These are phyloP conservation scores for Mycteria americana DNA, from an alignment of 2,797 vertebrate species.

Conservation along the genomic window DNA sequence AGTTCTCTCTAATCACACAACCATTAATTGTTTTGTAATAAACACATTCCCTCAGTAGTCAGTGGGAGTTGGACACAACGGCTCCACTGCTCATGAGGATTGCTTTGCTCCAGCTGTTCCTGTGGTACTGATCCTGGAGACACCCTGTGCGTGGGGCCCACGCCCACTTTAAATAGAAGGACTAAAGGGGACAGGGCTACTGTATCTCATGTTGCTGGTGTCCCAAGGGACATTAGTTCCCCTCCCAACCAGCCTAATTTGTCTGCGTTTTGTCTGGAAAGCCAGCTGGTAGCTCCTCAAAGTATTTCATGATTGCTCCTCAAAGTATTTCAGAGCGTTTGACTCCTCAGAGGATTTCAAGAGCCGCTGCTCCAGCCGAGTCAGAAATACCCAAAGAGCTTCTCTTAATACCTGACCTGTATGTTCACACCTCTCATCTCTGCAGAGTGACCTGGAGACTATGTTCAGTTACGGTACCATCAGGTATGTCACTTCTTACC, in stretches of 20 bases:
- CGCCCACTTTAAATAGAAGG: neutral
- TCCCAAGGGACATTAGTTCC: neutral
- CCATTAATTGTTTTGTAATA: neutral
- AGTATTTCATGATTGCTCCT: neutral
- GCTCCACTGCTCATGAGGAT: neutral
- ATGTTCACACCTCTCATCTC: neutral
- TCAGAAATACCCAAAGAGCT: neutral
- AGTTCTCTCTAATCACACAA: neutral
- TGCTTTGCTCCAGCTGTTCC: slow-evolving; percentile 18
- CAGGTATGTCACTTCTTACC: neutral
- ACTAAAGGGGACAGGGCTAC: neutral
- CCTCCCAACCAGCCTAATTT: neutral
- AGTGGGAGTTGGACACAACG: neutral
- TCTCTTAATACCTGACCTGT: neutral
- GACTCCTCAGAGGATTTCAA: neutral
- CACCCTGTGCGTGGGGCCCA: neutral
- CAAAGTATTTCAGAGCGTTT: neutral
- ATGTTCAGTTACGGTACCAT: neutral
- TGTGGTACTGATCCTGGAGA: neutral
- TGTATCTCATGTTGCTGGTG: neutral
- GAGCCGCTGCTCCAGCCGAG: neutral
- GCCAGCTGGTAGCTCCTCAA: neutral
- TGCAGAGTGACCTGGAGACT: neutral
- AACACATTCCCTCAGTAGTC: neutral
- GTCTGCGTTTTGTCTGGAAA: neutral